Evolutionary conservation across 2,888 invertebrate genomes (phyloP), one percentile per base, ranked within the genome.

Genomic region (Spodoptera picta): DNA sequence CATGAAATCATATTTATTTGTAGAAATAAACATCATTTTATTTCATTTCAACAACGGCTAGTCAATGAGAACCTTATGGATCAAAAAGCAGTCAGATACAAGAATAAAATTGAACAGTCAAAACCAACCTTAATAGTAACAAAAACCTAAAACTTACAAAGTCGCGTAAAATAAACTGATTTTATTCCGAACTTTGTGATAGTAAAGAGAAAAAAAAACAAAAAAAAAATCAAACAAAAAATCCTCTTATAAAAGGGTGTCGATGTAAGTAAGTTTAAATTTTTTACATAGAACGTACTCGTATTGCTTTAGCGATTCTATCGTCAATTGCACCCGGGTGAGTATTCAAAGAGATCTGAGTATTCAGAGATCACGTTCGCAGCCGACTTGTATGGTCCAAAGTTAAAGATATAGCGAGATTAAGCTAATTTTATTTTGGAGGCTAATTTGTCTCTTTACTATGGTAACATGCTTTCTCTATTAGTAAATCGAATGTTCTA

Each of bases 291-390:
- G 83, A 83, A 84, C 83, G 82, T 85, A 82, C 85, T 87, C 86
- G 87, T 87, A 84, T 87, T 86, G 89, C 86, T 89, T 89, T 87
- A 88, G 87, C 88, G 87, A 90, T 90, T 84, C 87, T 83, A 86
- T 86, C 90, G 89, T 87, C 92, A 87, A 92, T 92, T 91, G 91
- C 91, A 89, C 92, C 91, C 90, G 85, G 87, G 88, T 81, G 91
- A 85, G 88, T 89, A 91, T 92, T 92, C 92, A 92, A 87, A 91
- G 88, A 85, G 91, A 92, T 91, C 91, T 87, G 83, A 85, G 90
- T 86, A 89, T 92, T 92, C 90, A 90, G 79, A 87, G 89, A 92
- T 92, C 92, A 92, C 91, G 92, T 90, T 82, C 86, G 83, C 71
- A 74, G 73, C 73, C 59, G 50, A 56, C 36, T 65, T 47, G 42